A percentile compares a stretch with the other conserved stretches of the same genome.
These are phyloP conservation scores for Eristalinus sepulchralis DNA, from an alignment of 2,888 invertebrate genomes.

Conservation along the genomic window DNA sequence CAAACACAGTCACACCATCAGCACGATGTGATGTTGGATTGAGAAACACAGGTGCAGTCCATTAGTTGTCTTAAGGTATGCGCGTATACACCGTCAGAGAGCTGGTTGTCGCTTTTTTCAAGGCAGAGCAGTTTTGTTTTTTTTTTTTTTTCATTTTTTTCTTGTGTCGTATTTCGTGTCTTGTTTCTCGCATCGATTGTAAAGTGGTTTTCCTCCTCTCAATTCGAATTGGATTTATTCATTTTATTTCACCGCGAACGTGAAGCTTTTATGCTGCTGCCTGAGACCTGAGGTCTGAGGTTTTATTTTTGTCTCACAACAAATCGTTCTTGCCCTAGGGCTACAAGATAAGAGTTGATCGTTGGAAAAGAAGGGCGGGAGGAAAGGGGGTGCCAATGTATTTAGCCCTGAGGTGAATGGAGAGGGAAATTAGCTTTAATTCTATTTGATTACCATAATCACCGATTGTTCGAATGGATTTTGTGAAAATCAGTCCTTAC, in stretches of 20 bases:
- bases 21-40: not conserved
- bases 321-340: constrained; percentile 22
- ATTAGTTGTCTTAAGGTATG: constrained; percentile 55
- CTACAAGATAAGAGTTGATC: not conserved
- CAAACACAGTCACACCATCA: not conserved
- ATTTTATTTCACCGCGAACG: not conserved
- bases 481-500: not conserved
- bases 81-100: constrained; percentile 40
- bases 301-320: not conserved
- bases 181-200: constrained; percentile 31
- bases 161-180: not conserved
- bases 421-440: constrained; percentile 37
- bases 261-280: not conserved
- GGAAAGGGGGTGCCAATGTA: too few relatives aligned
- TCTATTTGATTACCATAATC: constrained; percentile 19
- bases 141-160: not conserved
- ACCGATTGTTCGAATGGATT: not conserved
- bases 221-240: constrained; percentile 21
- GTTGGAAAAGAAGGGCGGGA: not conserved
- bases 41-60: constrained; percentile 64
- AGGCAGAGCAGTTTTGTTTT: constrained; percentile 62
- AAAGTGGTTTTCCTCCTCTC: constrained; percentile 66
- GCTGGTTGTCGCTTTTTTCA: constrained; percentile 64
- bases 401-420: constrained; percentile 34
- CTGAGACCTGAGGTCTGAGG: not conserved